These are phyloP conservation scores for Acinonyx jubatus DNA, from an alignment of 2,113 vertebrate species.

Conservation along the genomic window DNA sequence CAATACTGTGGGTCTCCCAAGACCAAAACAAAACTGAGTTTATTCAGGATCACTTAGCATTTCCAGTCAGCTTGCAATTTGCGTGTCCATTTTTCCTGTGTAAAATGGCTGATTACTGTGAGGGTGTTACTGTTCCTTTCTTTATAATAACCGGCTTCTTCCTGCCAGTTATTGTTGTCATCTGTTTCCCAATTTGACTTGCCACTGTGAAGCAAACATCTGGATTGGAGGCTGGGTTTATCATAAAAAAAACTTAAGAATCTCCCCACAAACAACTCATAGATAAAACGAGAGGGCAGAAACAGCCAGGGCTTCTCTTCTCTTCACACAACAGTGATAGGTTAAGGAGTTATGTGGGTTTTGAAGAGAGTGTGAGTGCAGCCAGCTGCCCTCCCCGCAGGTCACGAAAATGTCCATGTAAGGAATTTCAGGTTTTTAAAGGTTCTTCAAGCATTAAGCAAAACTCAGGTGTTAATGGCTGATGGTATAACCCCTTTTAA, in stretches of 20 bases:
- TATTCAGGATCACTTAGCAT: background rate
- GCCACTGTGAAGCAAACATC: slow-evolving; percentile 3
- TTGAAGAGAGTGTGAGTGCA: background rate
- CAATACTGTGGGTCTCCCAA: background rate
- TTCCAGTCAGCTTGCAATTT: background rate
- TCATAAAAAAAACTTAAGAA: background rate
- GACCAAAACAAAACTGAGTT: background rate
- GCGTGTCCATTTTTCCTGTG: background rate
- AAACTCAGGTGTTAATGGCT: background rate
- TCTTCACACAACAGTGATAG: background rate
- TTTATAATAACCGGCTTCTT: slow-evolving; percentile 34
- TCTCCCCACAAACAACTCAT: background rate
- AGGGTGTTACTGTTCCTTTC: background rate
- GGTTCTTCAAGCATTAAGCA: background rate
- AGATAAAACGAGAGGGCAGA: background rate
- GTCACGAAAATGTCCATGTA: background rate
- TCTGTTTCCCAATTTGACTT: slow-evolving; percentile 18
- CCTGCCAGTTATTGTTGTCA: background rate
- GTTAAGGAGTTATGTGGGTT: background rate
- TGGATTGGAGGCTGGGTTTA: background rate
- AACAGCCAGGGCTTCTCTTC: background rate
- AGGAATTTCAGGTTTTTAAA: slow-evolving; percentile 1
- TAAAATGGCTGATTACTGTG: background rate
- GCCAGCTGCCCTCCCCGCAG: rapidly evolving
- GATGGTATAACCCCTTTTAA: background rate